Conservation (phyloP, 2,797 vertebrate species). For the Microctenopoma lineatum region DNA sequence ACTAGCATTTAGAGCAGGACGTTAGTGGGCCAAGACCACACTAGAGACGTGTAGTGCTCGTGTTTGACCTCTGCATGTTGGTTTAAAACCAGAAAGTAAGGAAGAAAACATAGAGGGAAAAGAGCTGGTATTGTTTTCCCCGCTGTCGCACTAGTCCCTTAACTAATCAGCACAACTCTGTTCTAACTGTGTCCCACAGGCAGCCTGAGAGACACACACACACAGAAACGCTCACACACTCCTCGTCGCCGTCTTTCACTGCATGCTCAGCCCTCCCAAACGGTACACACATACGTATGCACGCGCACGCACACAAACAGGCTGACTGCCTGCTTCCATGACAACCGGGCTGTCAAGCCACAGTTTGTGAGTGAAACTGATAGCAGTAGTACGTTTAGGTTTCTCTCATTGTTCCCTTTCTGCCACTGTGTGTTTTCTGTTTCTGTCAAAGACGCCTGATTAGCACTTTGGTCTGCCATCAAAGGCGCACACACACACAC, state of each 20-base stretch:
- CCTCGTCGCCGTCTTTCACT: slow-evolving; percentile 10
- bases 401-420: slow-evolving; percentile 45
- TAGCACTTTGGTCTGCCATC: slow-evolving; percentile 45
- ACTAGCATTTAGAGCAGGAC: slow-evolving; percentile 22
- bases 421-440: slow-evolving; percentile 40
- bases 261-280: slow-evolving; percentile 17
- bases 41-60: slow-evolving; percentile 29
- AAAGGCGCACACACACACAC: slow-evolving; percentile 30
- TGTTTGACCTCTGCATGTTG: slow-evolving; percentile 45
- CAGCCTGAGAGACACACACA: slow-evolving; percentile 11
- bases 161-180: slow-evolving; percentile 55
- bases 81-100: slow-evolving; percentile 18
- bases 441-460: slow-evolving; percentile 56
- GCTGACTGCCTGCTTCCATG: slow-evolving; percentile 52
- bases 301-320: slow-evolving; percentile 13
- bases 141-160: slow-evolving; percentile 36
- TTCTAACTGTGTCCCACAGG: slow-evolving; percentile 44
- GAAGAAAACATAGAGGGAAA: slow-evolving; percentile 3
- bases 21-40: slow-evolving; percentile 35
- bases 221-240: too few relatives aligned
- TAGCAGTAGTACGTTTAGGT: slow-evolving; percentile 45
- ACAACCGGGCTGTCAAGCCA: slow-evolving; percentile 46
- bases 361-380: slow-evolving; percentile 39
- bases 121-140: slow-evolving; percentile 35
- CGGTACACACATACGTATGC: slow-evolving; percentile 2